phyloP scores from a whole-genome alignment of 2,113 vertebrate genomes.

The Columba janthina region DNA sequence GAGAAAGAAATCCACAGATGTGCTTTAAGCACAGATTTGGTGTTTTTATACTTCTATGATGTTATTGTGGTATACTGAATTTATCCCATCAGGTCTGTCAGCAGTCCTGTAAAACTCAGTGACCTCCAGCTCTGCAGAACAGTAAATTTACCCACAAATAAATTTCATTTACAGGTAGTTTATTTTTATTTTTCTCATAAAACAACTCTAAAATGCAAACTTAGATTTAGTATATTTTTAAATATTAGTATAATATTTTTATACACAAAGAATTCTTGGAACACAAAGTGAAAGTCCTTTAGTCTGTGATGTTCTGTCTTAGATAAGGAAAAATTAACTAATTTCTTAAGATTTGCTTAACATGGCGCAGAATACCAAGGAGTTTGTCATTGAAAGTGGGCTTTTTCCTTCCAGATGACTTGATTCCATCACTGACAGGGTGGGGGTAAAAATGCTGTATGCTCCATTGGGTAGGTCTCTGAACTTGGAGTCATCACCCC shows the following conservation, averaged over 20 bases:
- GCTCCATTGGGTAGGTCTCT: background rate
- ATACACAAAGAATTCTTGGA: background rate
- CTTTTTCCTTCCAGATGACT: background rate
- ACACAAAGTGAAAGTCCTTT: background rate
- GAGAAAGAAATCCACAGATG: background rate
- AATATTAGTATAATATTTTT: background rate
- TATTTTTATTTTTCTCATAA: background rate
- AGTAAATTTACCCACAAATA: background rate
- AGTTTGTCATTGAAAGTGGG: background rate
- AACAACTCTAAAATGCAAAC: background rate
- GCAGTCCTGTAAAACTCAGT: background rate
- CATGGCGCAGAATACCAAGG: background rate
- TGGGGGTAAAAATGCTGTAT: background rate
- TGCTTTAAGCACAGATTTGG: background rate
- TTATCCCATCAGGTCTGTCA: background rate
- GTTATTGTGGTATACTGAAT: background rate
- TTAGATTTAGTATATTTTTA: background rate
- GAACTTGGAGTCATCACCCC: background rate
- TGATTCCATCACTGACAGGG: background rate
- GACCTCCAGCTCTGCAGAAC: background rate
- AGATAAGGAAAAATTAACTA: background rate
- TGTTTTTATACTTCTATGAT: background rate
- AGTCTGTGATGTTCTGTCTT: background rate
- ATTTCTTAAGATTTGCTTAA: background rate
- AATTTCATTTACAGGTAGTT: background rate